Percentiles rank a stretch among this genome's conserved stretches.
phyloP scores from a whole-genome alignment of 2,797 vertebrate genomes.

The Natrix natrix region DNA sequence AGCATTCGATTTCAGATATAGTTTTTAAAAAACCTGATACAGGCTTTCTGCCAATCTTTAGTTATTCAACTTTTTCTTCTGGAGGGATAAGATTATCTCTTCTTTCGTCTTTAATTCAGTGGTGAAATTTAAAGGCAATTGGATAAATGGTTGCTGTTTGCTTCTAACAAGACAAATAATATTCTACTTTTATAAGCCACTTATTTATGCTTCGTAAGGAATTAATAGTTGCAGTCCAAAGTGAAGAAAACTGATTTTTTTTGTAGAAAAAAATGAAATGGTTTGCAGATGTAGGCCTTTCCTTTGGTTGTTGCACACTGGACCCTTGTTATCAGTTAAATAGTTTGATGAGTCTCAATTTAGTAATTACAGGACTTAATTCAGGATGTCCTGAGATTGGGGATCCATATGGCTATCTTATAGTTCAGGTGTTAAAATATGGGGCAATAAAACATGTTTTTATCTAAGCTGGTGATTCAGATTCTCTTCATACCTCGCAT shows the following conservation, averaged over 20 bases:
- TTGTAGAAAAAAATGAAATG: neutral
- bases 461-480: neutral
- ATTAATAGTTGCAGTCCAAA: constrained; percentile 3
- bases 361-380: neutral
- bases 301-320: neutral
- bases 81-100: constrained; percentile 13
- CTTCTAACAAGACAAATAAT: constrained; percentile 12
- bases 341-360: neutral
- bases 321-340: constrained; percentile 20
- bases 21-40: neutral
- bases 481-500: neutral
- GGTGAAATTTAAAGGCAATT: constrained; percentile 12
- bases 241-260: neutral
- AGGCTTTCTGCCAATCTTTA: neutral
- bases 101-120: constrained; percentile 7
- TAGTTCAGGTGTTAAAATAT: neutral
- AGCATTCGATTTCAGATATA: too few species aligned
- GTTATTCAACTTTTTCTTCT: neutral
- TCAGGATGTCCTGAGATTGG: neutral
- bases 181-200: neutral
- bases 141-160: constrained; percentile 8
- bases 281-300: constrained; percentile 28
- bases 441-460: neutral
- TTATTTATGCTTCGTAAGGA: constrained; percentile 2
- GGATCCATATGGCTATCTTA: neutral